A percentile compares a stretch with the other conserved stretches of the same genome.
These are phyloP conservation scores for Meloidogyne exigua DNA, from an alignment of 1,140 invertebrate genomes.

Conservation along the genomic window DNA sequence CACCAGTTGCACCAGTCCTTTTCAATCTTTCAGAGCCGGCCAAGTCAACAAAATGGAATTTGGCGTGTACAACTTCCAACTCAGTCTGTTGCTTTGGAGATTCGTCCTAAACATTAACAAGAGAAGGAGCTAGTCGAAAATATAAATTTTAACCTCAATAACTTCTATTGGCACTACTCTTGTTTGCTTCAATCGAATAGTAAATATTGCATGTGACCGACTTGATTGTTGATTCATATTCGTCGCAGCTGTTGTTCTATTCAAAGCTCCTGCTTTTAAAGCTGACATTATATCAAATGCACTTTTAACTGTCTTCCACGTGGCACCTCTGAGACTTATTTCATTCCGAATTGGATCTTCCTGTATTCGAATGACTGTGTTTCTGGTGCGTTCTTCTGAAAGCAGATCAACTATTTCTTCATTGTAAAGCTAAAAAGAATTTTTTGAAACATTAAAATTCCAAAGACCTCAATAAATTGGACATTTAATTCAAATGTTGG, in stretches of 20 bases:
- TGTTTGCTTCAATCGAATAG: slow-evolving; percentile 64
- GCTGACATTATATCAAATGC: slow-evolving; percentile 45
- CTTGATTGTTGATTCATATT: slow-evolving; percentile 95
- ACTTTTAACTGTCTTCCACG: slow-evolving; percentile 69
- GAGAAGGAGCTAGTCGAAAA: too few species aligned
- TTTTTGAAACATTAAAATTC: slow-evolving; percentile 14
- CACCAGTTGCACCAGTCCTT: slow-evolving; percentile 68
- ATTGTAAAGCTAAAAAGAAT: slow-evolving; percentile 66
- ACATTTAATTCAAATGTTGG: slow-evolving; percentile 67
- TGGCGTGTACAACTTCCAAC: slow-evolving; percentile 67
- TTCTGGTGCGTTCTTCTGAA: slow-evolving; percentile 67
- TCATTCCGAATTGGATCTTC: slow-evolving; percentile 80
- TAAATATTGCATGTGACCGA: slow-evolving; percentile 88
- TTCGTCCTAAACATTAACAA: not conserved
- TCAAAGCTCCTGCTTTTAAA: slow-evolving; percentile 51
- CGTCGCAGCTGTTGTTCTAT: slow-evolving; percentile 72
- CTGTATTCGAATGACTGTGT: slow-evolving; percentile 77
- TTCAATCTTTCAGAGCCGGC: slow-evolving; percentile 68
- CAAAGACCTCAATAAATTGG: slow-evolving; percentile 66
- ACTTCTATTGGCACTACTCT: slow-evolving; percentile 33
- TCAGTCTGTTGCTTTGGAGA: slow-evolving; percentile 4
- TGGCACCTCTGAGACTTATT: slow-evolving; percentile 84
- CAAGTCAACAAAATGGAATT: slow-evolving; percentile 69
- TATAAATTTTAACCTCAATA: slow-evolving; percentile 10
- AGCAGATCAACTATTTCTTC: slow-evolving; percentile 66